Conservation (phyloP, 2,113 vertebrate species). For the Willisornis vidua region DNA sequence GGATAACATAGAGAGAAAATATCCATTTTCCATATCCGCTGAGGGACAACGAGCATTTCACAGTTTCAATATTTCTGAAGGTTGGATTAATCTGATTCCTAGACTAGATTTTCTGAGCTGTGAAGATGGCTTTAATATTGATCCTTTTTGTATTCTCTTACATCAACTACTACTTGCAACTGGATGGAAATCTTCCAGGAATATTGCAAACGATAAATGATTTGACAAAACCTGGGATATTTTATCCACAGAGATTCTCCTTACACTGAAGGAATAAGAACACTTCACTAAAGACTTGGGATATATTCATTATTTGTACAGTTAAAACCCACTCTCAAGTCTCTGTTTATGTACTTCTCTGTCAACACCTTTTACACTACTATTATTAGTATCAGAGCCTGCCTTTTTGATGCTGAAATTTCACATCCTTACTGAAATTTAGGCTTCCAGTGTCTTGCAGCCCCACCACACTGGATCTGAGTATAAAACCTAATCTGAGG, state of each 20-base stretch:
- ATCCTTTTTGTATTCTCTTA: neutral
- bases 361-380: neutral
- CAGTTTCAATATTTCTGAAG: neutral
- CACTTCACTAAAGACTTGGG: neutral
- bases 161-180: neutral
- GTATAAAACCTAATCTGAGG: neutral
- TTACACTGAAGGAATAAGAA: neutral
- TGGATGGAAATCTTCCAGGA: neutral
- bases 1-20: neutral
- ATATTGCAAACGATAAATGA: neutral
- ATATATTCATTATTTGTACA: slow-evolving; percentile 2
- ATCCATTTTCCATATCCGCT: neutral
- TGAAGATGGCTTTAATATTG: neutral
- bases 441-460: neutral
- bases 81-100: neutral
- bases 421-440: neutral
- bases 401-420: neutral
- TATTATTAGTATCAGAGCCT: neutral
- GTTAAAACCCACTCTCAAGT: neutral
- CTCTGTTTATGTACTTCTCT: neutral
- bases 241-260: neutral
- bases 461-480: accelerated
- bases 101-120: neutral
- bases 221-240: neutral
- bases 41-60: neutral